These are phyloP conservation scores for Spizaetus ornatus DNA, from an alignment of 2,113 vertebrate species.

Conservation along the genomic window DNA sequence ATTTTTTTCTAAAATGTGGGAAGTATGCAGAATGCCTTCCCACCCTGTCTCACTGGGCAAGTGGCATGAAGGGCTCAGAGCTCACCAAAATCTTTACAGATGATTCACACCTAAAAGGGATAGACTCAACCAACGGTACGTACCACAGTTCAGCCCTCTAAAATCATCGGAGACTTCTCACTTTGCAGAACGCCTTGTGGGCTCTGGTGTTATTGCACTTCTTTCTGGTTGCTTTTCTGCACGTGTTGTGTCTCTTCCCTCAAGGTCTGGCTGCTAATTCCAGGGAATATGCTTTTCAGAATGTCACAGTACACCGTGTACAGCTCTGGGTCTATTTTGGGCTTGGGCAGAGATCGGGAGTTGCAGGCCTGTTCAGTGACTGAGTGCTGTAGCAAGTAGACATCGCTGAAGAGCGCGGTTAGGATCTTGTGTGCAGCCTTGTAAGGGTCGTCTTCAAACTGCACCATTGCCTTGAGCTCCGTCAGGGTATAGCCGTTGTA, in stretches of 20 bases:
- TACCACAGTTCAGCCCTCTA: not conserved
- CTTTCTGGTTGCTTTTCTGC: not conserved
- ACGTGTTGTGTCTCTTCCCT: not conserved
- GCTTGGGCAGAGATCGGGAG: conserved; percentile 7
- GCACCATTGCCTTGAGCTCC: conserved; percentile 65
- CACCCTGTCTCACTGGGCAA: not conserved
- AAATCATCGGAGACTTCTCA: fast-evolving
- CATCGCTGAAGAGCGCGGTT: conserved; percentile 27
- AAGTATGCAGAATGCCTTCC: not conserved
- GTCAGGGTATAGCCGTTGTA: conserved; percentile 52
- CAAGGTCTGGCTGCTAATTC: conserved; percentile 22
- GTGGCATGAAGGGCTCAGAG: conserved; percentile 38
- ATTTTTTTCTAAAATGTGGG: not conserved
- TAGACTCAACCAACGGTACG: not conserved
- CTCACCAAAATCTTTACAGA: conserved; percentile 15
- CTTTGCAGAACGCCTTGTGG: not conserved
- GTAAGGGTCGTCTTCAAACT: conserved; percentile 51
- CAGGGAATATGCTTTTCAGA: conserved; percentile 53
- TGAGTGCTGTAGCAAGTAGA: conserved; percentile 25
- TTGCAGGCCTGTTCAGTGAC: conserved; percentile 21
- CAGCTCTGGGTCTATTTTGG: conserved; percentile 56
- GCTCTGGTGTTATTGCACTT: not conserved
- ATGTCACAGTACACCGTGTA: conserved; percentile 54
- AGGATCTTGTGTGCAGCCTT: conserved; percentile 61
- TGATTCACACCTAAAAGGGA: not conserved